Base-by-base conservation (phyloP, 2,113 vertebrate species). In the Nipponia nippon region DNA sequence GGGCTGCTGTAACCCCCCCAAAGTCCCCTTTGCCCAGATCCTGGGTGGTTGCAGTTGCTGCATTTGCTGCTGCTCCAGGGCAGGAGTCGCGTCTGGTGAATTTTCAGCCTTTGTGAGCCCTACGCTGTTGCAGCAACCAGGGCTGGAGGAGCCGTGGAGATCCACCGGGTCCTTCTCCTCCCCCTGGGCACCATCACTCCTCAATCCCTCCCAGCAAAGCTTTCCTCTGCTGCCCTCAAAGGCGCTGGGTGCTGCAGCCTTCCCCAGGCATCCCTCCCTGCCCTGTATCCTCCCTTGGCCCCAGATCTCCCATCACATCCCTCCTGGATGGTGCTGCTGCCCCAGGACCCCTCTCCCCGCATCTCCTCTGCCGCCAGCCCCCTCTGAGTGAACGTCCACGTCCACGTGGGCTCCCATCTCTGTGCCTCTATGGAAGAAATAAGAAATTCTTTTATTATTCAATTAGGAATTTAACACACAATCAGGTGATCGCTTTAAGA, bases 401-500 rank as follows among this genome's bases (percentile, higher is more conserved):
- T 11, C 90, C 69, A 0, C n/a, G 1, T 7, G 52, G 58, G 56
- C 59, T 86, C 83, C 70, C 80, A 13, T 83, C 91, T 61, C 56
- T 20, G n/a, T 62, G 55, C 90, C 38, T 8, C 53, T 66, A 44
- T 55, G 81, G 72, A 42, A 93, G 67, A 88, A 96, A 94, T 72
- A 73, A 61, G 71, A 92, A 83, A 96, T 96, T 96, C 96, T 46
- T 87, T 87, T 91, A 67, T 96, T 93, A 96, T 96, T 95, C 97
- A 97, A 96, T 96, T 97, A 97, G 92, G 87, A 94, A 93, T 97
- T 97, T 65, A 93, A 95, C 81, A 73, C 75, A 16, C 79, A 91
- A 96, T 97, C 95, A 96, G 96, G 91, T 95, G 96, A 94, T 95
- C 49, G 11, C 73, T 96, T 94, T 98, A 97, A 97, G 97, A 96